A percentile compares a stretch with the other conserved stretches of the same genome.
Evolutionary conservation across 2,113 vertebrate species (phyloP).

Genomic region (Chionis minor): DNA sequence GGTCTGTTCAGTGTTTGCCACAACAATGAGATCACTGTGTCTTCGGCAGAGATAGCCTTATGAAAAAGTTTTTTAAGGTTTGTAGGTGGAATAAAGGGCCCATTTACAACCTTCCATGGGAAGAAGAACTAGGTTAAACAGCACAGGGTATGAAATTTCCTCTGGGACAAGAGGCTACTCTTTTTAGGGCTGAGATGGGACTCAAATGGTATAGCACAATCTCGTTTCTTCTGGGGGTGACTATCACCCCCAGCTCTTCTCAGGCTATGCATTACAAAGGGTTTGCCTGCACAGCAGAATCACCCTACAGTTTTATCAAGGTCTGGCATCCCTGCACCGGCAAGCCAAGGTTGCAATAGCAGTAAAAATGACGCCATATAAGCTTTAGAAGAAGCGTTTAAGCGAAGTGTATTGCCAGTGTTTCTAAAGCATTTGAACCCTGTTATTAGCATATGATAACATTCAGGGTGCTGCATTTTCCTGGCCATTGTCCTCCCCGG

Average conservation of each 20-base stretch:
- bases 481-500: conserved; percentile 12
- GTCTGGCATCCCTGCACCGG: neutral
- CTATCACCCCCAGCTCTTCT: neutral
- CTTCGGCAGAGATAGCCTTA: conserved; percentile 8
- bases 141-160: conserved; percentile 55
- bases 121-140: conserved; percentile 53
- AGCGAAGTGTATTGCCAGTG: neutral
- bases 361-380: conserved; percentile 3
- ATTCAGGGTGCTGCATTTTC: conserved; percentile 40
- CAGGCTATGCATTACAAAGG: neutral
- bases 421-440: conserved; percentile 33
- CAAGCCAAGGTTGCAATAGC: neutral
- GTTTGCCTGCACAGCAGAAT: neutral
- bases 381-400: neutral
- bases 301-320: conserved; percentile 34
- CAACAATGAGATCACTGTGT: conserved; percentile 50
- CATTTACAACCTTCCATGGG: conserved; percentile 52
- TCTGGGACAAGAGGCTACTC: conserved; percentile 34
- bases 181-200: conserved; percentile 5
- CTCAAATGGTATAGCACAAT: conserved; percentile 4
- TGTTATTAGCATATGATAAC: conserved; percentile 50
- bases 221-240: neutral
- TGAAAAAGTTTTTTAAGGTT: conserved; percentile 43
- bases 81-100: conserved; percentile 43
- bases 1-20: neutral